Evolutionary conservation across 1,140 invertebrate genomes (phyloP), one percentile per base, ranked within the genome.

Genomic region (Telenomus remus): DNA sequence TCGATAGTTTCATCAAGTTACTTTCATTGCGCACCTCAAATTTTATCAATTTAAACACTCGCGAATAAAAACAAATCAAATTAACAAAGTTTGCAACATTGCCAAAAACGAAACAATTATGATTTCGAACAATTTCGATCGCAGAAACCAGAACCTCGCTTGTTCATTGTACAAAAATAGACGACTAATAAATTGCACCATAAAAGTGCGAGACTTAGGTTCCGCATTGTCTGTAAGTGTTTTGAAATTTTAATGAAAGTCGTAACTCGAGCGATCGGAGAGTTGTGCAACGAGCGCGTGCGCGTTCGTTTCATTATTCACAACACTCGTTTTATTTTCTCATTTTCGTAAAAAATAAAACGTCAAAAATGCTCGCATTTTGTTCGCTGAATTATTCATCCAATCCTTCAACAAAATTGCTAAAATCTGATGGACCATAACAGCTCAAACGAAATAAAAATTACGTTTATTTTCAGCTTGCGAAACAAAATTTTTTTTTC

Each of bases 171-270:
- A 49, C 51, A 69, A 75, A 75, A 75, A 75, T 68, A 53, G 72
- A 63, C 44, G 47, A 42, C 47, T 68, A 57, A 68, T 63, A 64
- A 68, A 75, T 75, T 64, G 72, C 51, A 19, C 47, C 14, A 59
- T 68, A 64, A 75, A 75, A 68, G 34, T 39, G 16, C 33, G 19
- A 44, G 35, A 64, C 64, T 75, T 57, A 74, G 47, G 48, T 53
- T 50, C 56, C 55, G 48, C 51, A 53, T 64, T 63, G 53, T 63
- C 57, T 59, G 64, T 64, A 64, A 69, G 59, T 61, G 59, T 75
- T 64, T 57, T 64, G 60, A 53, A 75, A 69, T 35, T 75, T 75
- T 69, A 75, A 75, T 75, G 72, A 64, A 75, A 68, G 71, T 56
- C 61, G 63, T 74, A 74, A 66, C 71, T 68, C 39, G 27, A 13